phyloP scores from a whole-genome alignment of 2,113 vertebrate species.

The Taurulus bubalis region DNA sequence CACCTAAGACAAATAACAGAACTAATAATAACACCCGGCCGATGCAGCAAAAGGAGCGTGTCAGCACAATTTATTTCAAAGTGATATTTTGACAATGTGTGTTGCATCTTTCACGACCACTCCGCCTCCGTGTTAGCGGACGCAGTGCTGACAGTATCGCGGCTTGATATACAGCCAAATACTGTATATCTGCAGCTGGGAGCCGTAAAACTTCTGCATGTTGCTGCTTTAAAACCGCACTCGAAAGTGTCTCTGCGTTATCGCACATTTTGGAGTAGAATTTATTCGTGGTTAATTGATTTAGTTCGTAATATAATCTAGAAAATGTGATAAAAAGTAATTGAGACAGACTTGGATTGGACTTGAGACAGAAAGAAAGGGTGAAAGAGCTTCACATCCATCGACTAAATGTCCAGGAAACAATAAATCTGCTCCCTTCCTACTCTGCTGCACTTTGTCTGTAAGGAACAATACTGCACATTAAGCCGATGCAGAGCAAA shows the following conservation, averaged over 20 bases:
- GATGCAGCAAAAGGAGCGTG: background rate
- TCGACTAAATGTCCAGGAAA: constrained; percentile 16
- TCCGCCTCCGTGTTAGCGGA: constrained; percentile 11
- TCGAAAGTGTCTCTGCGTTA: background rate
- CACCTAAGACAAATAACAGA: constrained; percentile 27
- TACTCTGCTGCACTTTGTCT: constrained; percentile 17
- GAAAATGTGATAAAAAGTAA: background rate
- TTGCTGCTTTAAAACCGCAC: background rate
- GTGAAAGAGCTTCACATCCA: constrained; percentile 3
- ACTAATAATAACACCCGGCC: constrained; percentile 34
- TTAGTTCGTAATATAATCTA: background rate
- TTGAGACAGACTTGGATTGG: too few relatives aligned
- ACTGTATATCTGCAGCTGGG: background rate
- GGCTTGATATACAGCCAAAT: background rate
- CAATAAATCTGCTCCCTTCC: constrained; percentile 33
- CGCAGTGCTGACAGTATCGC: constrained; percentile 6
- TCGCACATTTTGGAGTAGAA: background rate
- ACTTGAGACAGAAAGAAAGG: background rate
- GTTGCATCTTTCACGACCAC: constrained; percentile 27
- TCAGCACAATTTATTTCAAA: constrained; percentile 49
- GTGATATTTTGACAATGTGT: constrained; percentile 23
- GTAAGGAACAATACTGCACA: background rate
- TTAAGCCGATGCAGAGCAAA: constrained; percentile 21
- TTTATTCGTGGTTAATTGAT: too few relatives aligned
- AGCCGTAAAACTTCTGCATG: background rate